These are phyloP conservation scores for Drepana arcuata DNA, from an alignment of 1,140 invertebrate genomes.

Conservation along the genomic window DNA sequence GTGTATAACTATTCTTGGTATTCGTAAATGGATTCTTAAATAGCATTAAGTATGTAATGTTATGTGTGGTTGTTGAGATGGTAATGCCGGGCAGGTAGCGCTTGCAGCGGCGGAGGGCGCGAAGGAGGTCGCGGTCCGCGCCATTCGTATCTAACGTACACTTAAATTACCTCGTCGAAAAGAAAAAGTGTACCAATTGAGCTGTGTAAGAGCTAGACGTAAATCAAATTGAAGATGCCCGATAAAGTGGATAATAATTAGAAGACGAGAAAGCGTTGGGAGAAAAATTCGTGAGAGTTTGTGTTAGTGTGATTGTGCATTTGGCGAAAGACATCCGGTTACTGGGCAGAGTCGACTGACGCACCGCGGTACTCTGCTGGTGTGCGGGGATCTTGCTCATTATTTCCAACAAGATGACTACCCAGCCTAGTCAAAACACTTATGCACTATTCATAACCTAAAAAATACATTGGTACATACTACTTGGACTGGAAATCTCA, in stretches of 20 bases:
- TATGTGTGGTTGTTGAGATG: too few species aligned
- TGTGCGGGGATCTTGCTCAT: too few species aligned
- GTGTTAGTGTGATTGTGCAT: slow-evolving; percentile 68
- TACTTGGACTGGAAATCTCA: too few species aligned
- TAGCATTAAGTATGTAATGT: too few species aligned
- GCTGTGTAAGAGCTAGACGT: slow-evolving; percentile 58
- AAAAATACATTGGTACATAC: too few species aligned
- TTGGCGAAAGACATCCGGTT: slow-evolving; percentile 61
- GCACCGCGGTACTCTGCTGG: too few species aligned
- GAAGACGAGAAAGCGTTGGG: slow-evolving; percentile 69
- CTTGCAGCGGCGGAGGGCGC: not conserved
- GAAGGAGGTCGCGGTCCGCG: slow-evolving; percentile 26
- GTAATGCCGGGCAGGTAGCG: not conserved
- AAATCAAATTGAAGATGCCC: slow-evolving; percentile 71
- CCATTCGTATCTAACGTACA: slow-evolving; percentile 18
- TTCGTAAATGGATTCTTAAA: too few species aligned
- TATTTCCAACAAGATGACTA: too few species aligned
- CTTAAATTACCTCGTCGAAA: slow-evolving; percentile 47
- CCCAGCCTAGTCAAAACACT: too few species aligned
- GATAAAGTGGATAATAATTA: slow-evolving; percentile 72
- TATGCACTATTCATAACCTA: too few species aligned
- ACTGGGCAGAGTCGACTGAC: too few species aligned
- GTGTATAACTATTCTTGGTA: too few species aligned
- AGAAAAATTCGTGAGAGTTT: slow-evolving; percentile 70
- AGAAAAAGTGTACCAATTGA: slow-evolving; percentile 66